Percentiles rank a stretch among this genome's conserved stretches.
Conservation (phyloP, 2,888 invertebrate genomes). For the Chelonus formosanus region DNA sequence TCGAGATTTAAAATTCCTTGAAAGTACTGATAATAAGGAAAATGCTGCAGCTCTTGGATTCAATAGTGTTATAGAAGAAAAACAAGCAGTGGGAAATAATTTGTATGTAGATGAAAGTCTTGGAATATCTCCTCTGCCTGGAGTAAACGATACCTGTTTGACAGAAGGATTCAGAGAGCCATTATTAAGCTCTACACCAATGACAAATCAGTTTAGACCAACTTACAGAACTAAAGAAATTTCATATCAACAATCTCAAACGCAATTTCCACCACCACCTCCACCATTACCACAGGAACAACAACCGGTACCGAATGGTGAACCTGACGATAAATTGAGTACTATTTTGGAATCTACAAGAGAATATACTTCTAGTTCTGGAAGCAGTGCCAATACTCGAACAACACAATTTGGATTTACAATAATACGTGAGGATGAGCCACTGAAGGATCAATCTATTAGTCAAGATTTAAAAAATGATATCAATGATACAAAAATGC, state of each 20-base stretch:
- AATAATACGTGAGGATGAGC: slow-evolving; percentile 54
- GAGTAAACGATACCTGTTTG: slow-evolving; percentile 56
- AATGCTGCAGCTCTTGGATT: slow-evolving; percentile 56
- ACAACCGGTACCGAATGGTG: slow-evolving; percentile 34
- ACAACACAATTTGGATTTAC: slow-evolving; percentile 53
- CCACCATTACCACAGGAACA: slow-evolving; percentile 5
- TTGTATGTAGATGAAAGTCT: slow-evolving; percentile 58
- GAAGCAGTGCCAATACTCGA: slow-evolving; percentile 53
- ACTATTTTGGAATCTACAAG: slow-evolving; percentile 73
- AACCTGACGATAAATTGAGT: slow-evolving; percentile 66
- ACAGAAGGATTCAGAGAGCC: slow-evolving; percentile 57
- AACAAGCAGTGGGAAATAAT: slow-evolving; percentile 49
- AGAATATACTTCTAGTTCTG: slow-evolving; percentile 69
- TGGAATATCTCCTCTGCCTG: slow-evolving; percentile 53
- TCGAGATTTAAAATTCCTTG: slow-evolving; percentile 60
- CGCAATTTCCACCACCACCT: slow-evolving; percentile 31
- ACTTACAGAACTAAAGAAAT: slow-evolving; percentile 50
- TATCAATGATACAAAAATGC: slow-evolving; percentile 55
- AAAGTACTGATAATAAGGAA: slow-evolving; percentile 61
- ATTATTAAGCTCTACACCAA: slow-evolving; percentile 59
- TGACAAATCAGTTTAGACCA: slow-evolving; percentile 56
- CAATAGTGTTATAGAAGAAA: slow-evolving; percentile 52
- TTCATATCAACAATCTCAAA: slow-evolving; percentile 37
- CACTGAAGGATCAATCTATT: slow-evolving; percentile 54
- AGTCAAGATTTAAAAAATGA: slow-evolving; percentile 35